Percentiles rank a stretch among this genome's conserved stretches.
phyloP scores from a whole-genome alignment of 2,113 vertebrate species.

The Pachycephala philippinensis region DNA sequence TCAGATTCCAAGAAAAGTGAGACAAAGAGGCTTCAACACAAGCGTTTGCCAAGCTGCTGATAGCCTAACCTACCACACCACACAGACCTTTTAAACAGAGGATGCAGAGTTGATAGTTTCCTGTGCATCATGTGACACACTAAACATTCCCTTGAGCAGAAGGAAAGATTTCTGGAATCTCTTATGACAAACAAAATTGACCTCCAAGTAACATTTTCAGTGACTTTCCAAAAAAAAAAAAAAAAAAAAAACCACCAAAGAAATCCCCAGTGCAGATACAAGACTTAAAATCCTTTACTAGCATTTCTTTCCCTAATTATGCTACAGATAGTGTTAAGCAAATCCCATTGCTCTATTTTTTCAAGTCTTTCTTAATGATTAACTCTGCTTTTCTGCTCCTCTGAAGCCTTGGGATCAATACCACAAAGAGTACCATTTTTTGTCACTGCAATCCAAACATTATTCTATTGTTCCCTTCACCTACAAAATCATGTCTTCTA shows the following conservation, averaged over 20 bases:
- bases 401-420: not conserved
- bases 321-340: not conserved
- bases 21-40: not conserved
- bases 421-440: not conserved
- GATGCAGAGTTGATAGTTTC: not conserved
- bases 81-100: not conserved
- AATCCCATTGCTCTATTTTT: not conserved
- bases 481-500: not conserved
- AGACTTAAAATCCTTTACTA: not conserved
- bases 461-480: not conserved
- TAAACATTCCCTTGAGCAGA: not conserved
- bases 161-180: not conserved
- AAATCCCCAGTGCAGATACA: not conserved
- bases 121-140: accelerated
- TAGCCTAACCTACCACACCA: not conserved
- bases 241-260: no score
- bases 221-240: not conserved
- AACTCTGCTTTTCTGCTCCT: not conserved
- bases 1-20: not conserved
- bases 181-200: accelerated
- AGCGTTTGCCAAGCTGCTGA: not conserved
- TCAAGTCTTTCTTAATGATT: not conserved
- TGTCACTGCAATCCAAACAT: not conserved
- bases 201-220: not conserved
- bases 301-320: not conserved